Percentiles rank a stretch among this genome's conserved stretches.
Conservation (phyloP, 2,113 vertebrate species). For the Grantiella picta region DNA sequence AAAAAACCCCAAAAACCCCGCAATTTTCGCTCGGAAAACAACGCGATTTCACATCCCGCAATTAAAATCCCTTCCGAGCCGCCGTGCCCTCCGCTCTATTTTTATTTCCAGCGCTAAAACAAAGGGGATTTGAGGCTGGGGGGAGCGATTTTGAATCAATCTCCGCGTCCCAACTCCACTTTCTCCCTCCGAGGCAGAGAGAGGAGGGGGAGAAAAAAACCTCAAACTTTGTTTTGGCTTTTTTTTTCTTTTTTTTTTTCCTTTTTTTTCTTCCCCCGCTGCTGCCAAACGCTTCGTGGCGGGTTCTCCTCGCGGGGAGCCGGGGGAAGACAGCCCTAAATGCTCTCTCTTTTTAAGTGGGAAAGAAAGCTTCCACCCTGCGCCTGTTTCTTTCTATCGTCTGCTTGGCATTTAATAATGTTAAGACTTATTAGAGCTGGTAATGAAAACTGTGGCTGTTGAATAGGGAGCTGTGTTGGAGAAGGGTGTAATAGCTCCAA, state of each 20-base stretch:
- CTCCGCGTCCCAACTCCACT: neutral
- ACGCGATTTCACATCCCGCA: rapidly evolving
- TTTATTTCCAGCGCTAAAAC: neutral
- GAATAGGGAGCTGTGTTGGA: slow-evolving; percentile 91
- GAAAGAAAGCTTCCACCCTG: slow-evolving; percentile 83
- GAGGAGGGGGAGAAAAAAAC: no score
- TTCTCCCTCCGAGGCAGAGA: neutral
- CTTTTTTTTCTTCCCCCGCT: neutral
- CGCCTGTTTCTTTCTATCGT: slow-evolving; percentile 83
- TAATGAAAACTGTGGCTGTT: slow-evolving; percentile 87
- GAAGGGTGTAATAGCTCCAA: slow-evolving; percentile 92
- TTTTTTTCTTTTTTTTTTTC: neutral
- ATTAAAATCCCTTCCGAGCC: rapidly evolving
- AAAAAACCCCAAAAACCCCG: no score
- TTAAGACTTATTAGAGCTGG: slow-evolving; percentile 97
- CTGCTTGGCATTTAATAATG: slow-evolving; percentile 94
- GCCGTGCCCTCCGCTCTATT: neutral
- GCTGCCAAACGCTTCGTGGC: slow-evolving; percentile 51
- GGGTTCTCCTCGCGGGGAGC: slow-evolving; percentile 72
- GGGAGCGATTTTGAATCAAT: neutral
- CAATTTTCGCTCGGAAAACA: no score
- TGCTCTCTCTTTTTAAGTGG: slow-evolving; percentile 76
- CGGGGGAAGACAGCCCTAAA: slow-evolving; percentile 76
- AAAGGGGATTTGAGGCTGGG: no score
- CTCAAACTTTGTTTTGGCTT: slow-evolving; percentile 49